phyloP scores from a whole-genome alignment of 1,140 invertebrate species.

The Asbolus verrucosus region DNA sequence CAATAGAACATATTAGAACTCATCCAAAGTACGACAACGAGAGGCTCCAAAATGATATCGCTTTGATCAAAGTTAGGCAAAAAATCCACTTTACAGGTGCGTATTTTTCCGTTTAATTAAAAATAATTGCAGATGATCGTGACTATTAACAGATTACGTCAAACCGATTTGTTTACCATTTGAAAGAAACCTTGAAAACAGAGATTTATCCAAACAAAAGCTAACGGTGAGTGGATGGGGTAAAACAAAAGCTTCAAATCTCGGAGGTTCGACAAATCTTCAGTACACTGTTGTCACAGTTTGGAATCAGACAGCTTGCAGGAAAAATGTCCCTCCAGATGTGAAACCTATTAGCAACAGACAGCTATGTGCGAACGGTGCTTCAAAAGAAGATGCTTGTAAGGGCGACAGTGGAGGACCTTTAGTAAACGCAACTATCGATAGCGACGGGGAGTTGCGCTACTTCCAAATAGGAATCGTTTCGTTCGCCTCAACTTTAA shows the following conservation, averaged over 20 bases:
- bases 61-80: constrained; percentile 78
- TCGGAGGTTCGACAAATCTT: constrained; percentile 47
- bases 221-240: constrained; percentile 66
- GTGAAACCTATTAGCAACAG: constrained; percentile 58
- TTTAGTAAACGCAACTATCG: constrained; percentile 56
- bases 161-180: constrained; percentile 80
- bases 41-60: constrained; percentile 86
- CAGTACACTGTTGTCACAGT: constrained; percentile 48
- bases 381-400: constrained; percentile 65
- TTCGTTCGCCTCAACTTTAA: constrained; percentile 66
- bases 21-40: constrained; percentile 72
- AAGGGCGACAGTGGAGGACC: constrained; percentile 65
- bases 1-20: constrained; percentile 58
- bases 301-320: constrained; percentile 47
- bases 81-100: constrained; percentile 66
- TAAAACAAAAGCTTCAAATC: constrained; percentile 52
- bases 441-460: constrained; percentile 61
- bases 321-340: constrained; percentile 33
- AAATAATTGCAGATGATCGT: not conserved
- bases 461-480: constrained; percentile 66
- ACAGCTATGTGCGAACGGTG: constrained; percentile 75
- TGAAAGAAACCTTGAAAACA: constrained; percentile 43
- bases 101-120: constrained; percentile 16
- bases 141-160: constrained; percentile 67
- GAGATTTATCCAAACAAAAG: constrained; percentile 45